Evolutionary conservation across 2,113 vertebrate species (phyloP).

Genomic region (Lamprologus speciosus): DNA sequence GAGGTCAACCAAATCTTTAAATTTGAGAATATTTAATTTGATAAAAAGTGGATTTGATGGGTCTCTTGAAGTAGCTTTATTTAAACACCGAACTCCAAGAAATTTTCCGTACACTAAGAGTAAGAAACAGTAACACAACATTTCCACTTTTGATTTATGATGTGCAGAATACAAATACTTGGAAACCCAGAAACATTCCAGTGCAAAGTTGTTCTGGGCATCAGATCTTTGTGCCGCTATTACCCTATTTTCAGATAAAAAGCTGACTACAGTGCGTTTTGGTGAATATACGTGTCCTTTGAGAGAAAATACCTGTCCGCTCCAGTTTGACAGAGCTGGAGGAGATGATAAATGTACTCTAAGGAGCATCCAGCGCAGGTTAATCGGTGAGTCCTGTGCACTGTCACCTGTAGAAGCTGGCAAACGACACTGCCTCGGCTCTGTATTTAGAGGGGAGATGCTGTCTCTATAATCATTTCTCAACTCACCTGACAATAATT

Average conservation of each 20-base stretch:
- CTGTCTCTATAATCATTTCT: background rate
- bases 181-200: background rate
- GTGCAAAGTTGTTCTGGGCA: background rate
- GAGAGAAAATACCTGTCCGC: background rate
- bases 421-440: background rate
- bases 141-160: background rate
- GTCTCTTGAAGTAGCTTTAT: background rate
- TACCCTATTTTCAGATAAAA: background rate
- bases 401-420: background rate
- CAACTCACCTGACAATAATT: background rate
- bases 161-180: background rate
- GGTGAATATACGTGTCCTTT: background rate
- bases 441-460: background rate
- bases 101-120: background rate
- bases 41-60: background rate
- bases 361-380: background rate
- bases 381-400: constrained; percentile 1
- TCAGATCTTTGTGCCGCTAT: background rate
- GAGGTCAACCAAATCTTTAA: background rate
- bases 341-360: constrained; percentile 3
- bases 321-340: background rate
- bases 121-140: background rate
- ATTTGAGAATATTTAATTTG: background rate
- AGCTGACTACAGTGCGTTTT: background rate
- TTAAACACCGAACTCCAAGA: background rate